Percentiles rank a stretch among this genome's conserved stretches.
These are phyloP conservation scores for Sphaeridia pumilis DNA, from an alignment of 2,888 invertebrate species.

Conservation along the genomic window DNA sequence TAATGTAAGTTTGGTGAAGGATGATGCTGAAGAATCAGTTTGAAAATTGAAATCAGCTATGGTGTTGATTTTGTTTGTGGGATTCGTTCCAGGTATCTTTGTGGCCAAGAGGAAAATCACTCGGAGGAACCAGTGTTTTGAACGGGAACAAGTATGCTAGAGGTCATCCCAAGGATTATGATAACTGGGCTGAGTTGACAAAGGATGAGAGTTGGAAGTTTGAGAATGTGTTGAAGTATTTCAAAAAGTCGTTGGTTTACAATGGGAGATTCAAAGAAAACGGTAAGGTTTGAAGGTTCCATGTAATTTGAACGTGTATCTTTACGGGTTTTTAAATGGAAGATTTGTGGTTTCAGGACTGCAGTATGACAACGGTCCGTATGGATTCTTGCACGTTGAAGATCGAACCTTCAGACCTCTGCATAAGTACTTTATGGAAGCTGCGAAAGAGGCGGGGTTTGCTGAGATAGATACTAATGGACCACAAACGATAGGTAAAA, in stretches of 20 bases:
- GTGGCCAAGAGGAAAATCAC: not conserved
- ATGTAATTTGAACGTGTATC: no score
- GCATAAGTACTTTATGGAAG: slow-evolving; percentile 18
- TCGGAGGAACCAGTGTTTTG: not conserved
- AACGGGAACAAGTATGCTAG: not conserved
- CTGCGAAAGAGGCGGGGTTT: slow-evolving; percentile 22
- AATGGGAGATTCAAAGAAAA: not conserved
- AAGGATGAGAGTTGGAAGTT: not conserved
- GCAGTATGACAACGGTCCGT: slow-evolving; percentile 1
- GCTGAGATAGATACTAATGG: slow-evolving; percentile 21
- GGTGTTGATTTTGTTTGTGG: not conserved
- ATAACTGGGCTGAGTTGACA: not conserved
- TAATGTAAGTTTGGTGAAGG: not conserved
- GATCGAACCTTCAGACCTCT: slow-evolving; percentile 1
- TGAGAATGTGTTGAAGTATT: not conserved
- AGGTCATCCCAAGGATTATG: not conserved
- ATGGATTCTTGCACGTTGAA: slow-evolving; percentile 3
- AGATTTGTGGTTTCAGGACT: no score
- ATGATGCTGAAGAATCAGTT: no score
- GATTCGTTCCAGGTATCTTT: not conserved
- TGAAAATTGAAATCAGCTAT: not conserved
- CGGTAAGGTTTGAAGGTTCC: not conserved
- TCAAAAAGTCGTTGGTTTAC: not conserved
- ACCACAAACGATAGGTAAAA: slow-evolving; percentile 20
- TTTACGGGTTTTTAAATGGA: no score